Evolutionary conservation across 2,888 invertebrate species (phyloP), one percentile per base, ranked within the genome.

Genomic region (Ecdyonurus torrentis): DNA sequence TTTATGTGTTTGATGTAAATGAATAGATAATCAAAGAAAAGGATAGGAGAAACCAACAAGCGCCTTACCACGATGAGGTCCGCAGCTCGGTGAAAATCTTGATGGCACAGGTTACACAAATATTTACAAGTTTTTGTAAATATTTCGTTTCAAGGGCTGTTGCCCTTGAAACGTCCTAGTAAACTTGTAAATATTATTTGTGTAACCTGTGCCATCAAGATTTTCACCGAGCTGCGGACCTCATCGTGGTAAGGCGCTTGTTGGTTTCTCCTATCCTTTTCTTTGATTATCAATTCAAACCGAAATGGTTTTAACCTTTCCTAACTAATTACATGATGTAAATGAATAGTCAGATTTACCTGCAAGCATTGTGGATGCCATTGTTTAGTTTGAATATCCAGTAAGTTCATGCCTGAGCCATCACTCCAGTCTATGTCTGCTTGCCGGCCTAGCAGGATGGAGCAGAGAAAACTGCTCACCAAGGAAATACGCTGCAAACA

Each of bases 351-450:
- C 22, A 23, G 58, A 25, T 71, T 72, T 70, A 86, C 87, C 76
- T 90, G 81, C 19, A 94, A 75, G 68, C 91, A 85, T 22, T 77
- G 74, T 50, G 82, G 76, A 62, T 87, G 82, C 96, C 96, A 97
- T 25, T 78, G 76, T 75, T 86, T 87, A 0, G 76, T 79, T 25
- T 77, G 81, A 61, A 98, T 89, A 73, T 97, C 85, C 69, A 98
- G 77, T 20, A 98, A 78, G 77, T 98, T 98, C 94, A 94, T 98
- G 19, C 98, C 98, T 0, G 95, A 95, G 1, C 87, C 97, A 74
- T 98, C 98, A 0, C 92, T 83, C 67, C 82, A 82, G 75, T 98
- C 98, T 60, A 98, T 92, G 0, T 92, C 87, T 0, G 94, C 95
- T 66, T 93, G 86, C 69, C 83, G 79, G 1, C 96, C 96, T 53